Base-by-base conservation (phyloP, 2,113 vertebrate genomes). In the Clarias magur region DNA sequence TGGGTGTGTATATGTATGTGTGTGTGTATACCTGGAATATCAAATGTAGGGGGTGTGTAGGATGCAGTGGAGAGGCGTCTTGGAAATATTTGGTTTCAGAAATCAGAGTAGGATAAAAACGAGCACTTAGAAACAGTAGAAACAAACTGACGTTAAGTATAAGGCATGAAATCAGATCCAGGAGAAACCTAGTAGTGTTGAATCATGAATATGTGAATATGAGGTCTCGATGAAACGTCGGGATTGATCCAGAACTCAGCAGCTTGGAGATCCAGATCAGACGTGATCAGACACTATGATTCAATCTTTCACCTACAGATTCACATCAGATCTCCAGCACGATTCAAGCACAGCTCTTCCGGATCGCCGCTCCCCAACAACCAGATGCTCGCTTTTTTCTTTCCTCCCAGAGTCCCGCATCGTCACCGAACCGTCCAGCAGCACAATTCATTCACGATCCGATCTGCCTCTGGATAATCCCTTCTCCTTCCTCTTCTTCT, bases 391-490 rank as follows among this genome's bases (percentile, higher is more conserved):
- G 62, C 34, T 59, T 68, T 68, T 68, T 48, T 57, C 34, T 57
- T 65, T 62, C 30, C 53, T 59, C 48, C 75, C 59, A 56, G 42
- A 23, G 65, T 86, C 75, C 80, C 57, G 86, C 57, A 87, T 87
- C 80, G 19, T 48, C 72, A 62, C n/a, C 62, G 48, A 80, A 60
- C 57, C 56, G 79, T 80, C 85, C 68, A 27, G 70, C 54, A 38
- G 30, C 21, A 27, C 67, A 79, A 25, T 1, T 80, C 78, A 80
- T 80, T 38, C 19, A 81, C 57, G 19, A 23, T 5, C 57, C 57
- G 12, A 62, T 62, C 30, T 1, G 76, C 84, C 73, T 67, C 82
- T 80, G 85, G 85, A 63, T 89, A 88, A 89, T 87, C 83, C 57
- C 78, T 80, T 27, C 83, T 53, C 63, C 84, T 72, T 57, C 42